Base-by-base conservation (phyloP, 53 echinoderm and acorn worm genomes). In the Temnopleurus reevesii region DNA sequence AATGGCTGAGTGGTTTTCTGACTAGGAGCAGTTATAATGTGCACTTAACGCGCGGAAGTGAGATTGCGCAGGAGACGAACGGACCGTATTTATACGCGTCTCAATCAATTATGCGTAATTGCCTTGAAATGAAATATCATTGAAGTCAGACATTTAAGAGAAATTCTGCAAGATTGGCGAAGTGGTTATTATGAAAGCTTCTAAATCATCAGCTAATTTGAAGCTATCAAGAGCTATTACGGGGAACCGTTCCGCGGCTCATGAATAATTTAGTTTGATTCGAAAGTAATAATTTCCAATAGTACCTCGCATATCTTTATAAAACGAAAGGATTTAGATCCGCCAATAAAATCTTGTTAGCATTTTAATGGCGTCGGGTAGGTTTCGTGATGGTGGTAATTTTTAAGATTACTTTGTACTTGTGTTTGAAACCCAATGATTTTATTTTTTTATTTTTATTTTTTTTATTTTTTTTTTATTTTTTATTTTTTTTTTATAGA, bases 1-100 rank as follows among this genome's bases (percentile, higher is more conserved):
- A 87, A 87, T 46, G 59, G 86, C 61, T 60, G 86, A 86, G 86
- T 86, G 86, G 71, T 71, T 71, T 71, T 59, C 41, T 86, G 25
- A 45, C 61, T 60, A 34, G 38, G 86, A 86, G 86, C 86, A 59
- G 38, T 71, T 23, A 71, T 71, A 71, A 26, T 36, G 83, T 55
- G 83, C 86, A 86, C 86, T 86, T 59, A 59, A 41, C 44, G 59
- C 28, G 60, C 86, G 86, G 86, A 86, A 86, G 46, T 46, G 60
- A 12, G 43, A 43, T 44, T 26, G 86, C 44, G 27, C 86, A 43
- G 61, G 86, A 86, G 45, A 86, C 43, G 38, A 25, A 38, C 19
- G 25, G 60, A 26, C 44, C 21, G 34, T 38, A 71, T 36, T 71
- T 71, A n/a, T 41, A 23, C 15, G 71, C 71, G 71, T 71, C 71